Percentiles rank a stretch among this genome's conserved stretches.
Conservation (phyloP, 1,140 invertebrate species). For the Metopolophium dirhodum region DNA sequence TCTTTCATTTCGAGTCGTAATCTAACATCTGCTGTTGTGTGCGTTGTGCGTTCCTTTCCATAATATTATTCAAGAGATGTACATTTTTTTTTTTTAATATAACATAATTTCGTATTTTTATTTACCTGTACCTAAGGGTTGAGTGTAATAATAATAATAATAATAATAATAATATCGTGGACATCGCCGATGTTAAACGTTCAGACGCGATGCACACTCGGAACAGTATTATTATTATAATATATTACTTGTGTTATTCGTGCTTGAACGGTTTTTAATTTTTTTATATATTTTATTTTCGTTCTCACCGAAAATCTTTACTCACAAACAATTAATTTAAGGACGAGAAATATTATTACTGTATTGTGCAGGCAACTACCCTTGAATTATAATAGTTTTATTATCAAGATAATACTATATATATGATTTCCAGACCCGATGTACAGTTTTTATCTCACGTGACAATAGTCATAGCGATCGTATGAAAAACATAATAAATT, state of each 20-base stretch:
- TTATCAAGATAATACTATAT: slow-evolving; percentile 21
- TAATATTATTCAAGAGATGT: slow-evolving; percentile 46
- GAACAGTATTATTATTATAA: slow-evolving; percentile 1
- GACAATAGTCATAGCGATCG: neutral
- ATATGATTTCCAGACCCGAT: neutral
- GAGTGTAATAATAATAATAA: neutral
- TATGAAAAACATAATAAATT: slow-evolving; percentile 12
- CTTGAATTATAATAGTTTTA: neutral
- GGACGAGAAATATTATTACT: neutral
- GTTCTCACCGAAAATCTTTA: slow-evolving; percentile 14
- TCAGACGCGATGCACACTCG: neutral
- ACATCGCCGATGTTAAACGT: slow-evolving; percentile 22
- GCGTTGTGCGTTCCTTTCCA: neutral
- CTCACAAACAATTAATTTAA: slow-evolving; percentile 29
- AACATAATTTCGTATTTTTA: neutral
- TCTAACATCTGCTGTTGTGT: slow-evolving; percentile 47
- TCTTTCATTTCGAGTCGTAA: slow-evolving; percentile 9
- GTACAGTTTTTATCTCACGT: neutral
- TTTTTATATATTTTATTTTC: neutral
- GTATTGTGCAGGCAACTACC: too few species aligned
- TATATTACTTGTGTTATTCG: neutral
- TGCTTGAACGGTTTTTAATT: neutral
- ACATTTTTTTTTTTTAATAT: neutral
- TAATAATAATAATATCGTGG: neutral
- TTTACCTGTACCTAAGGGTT: neutral